Evolutionary conservation across 1,140 invertebrate species (phyloP).

Genomic region (Penaeus japonicus): DNA sequence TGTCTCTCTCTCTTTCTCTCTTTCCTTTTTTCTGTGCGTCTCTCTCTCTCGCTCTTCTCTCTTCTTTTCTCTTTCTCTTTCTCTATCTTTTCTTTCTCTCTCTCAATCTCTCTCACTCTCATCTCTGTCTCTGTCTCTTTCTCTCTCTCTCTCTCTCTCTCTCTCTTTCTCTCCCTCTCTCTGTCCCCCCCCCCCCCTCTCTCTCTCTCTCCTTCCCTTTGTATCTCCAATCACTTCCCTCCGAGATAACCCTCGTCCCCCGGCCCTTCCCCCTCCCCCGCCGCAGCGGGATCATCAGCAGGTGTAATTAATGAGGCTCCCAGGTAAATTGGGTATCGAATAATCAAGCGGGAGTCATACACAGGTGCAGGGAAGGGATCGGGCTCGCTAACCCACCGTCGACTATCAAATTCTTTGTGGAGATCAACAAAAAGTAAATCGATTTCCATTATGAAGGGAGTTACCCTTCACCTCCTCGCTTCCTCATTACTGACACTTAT

Average conservation of each 20-base stretch:
- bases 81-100: neutral
- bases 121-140: neutral
- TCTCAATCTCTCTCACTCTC: neutral
- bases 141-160: neutral
- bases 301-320: slow-evolving; percentile 20
- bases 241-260: neutral
- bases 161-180: neutral
- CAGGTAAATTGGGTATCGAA: slow-evolving; percentile 16
- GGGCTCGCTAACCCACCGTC: too few species aligned
- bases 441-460: too few species aligned
- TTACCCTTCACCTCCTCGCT: too few species aligned
- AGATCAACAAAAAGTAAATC: too few species aligned
- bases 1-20: too few species aligned
- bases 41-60: neutral
- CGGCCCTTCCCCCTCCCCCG: neutral
- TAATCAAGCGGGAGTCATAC: neutral
- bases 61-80: neutral
- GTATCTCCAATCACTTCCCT: neutral
- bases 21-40: neutral
- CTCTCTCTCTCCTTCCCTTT: neutral
- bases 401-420: too few species aligned
- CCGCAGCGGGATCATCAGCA: neutral
- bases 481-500: too few species aligned
- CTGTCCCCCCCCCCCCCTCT: neutral
- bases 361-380: too few species aligned